These are phyloP conservation scores for Thymallus thymallus DNA, from an alignment of 2,113 vertebrate species.

Conservation along the genomic window DNA sequence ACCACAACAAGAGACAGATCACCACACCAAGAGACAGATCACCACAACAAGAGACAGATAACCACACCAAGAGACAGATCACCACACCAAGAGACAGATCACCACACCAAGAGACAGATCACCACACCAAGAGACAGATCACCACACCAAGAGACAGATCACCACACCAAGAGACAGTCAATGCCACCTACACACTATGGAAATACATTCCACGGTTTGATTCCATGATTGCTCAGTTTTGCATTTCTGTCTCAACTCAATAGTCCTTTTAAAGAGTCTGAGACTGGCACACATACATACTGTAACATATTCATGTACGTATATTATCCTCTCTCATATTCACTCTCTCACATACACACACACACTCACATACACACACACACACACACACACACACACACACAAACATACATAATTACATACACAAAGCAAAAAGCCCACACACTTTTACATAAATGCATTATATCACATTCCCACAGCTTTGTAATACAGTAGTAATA, in stretches of 20 bases:
- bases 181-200: not conserved
- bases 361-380: constrained; percentile 4
- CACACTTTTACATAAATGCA: no score
- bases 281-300: constrained; percentile 8
- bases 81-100: no score
- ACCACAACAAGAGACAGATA: no score
- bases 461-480: no score
- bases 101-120: no score
- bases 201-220: not conserved
- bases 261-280: no score
- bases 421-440: no score
- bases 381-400: constrained; percentile 3
- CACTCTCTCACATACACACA: not conserved
- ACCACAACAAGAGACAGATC: no score
- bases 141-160: no score
- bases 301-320: not conserved
- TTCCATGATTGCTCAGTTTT: not conserved
- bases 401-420: not conserved
- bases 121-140: no score
- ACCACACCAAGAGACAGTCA: not conserved
- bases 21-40: no score
- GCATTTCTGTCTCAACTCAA: not conserved
- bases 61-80: no score
- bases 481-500: not conserved
- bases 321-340: constrained; percentile 12